These are phyloP conservation scores for Lysandra coridon DNA, from an alignment of 2,888 invertebrate species.

Conservation along the genomic window DNA sequence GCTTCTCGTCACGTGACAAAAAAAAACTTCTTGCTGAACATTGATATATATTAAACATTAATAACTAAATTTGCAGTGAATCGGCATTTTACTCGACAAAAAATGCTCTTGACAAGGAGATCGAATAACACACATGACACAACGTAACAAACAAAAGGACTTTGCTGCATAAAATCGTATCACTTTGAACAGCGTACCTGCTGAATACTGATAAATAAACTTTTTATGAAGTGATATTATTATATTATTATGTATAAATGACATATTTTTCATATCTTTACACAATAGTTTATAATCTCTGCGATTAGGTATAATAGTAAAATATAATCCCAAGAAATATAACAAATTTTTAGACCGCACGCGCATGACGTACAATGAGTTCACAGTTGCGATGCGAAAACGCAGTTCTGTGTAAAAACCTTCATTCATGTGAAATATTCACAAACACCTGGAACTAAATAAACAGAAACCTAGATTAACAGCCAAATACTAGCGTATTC, in stretches of 20 bases:
- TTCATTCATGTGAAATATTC: constrained; percentile 25
- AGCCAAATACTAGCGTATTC: constrained; percentile 16
- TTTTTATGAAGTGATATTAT: too few relatives aligned
- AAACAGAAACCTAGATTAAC: constrained; percentile 40
- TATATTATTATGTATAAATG: too few relatives aligned
- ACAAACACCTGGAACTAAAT: constrained; percentile 31
- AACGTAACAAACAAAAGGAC: too few relatives aligned
- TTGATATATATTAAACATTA: too few relatives aligned
- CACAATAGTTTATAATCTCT: too few relatives aligned
- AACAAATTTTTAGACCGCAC: neutral
- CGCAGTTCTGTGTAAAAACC: neutral
- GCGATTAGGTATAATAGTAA: neutral
- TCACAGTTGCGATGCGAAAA: neutral
- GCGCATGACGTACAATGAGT: neutral
- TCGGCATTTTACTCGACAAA: too few relatives aligned
- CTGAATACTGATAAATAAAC: too few relatives aligned
- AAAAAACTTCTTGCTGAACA: neutral
- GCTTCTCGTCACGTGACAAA: neutral
- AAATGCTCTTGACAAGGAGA: neutral
- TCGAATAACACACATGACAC: too few relatives aligned
- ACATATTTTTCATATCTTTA: too few relatives aligned
- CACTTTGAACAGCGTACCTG: too few relatives aligned
- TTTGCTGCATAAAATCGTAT: too few relatives aligned
- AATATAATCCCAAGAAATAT: neutral
- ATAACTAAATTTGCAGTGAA: too few relatives aligned